Base-by-base conservation (phyloP, 2,797 vertebrate genomes). In the Orestias chungarensis region DNA sequence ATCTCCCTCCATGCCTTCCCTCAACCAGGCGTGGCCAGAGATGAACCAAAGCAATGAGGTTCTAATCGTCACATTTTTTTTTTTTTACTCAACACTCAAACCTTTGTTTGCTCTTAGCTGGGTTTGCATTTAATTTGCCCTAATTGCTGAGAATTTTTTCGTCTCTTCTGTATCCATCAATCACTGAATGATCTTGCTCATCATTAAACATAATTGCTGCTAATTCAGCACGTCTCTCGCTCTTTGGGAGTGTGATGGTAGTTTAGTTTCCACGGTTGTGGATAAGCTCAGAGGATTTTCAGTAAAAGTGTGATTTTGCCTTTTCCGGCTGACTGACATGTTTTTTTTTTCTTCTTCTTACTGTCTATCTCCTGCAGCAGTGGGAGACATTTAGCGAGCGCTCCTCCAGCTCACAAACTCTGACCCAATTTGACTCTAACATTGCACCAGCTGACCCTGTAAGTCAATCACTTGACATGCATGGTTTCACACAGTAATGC, bases 381-480 rank as follows among this genome's bases (percentile, higher is more conserved):
- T 99, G 98, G 98, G 98, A 99, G 97, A 99, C 98, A 94, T 99
- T 99, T 97, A 99, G 98, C 95, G 98, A 99, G 96, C 98, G 98
- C 95, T 99, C 98, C 94, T 99, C 98, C 96, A 99, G 98, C 97
- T 99, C 97, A 96, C 98, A 99, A 98, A 99, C 98, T 98, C 97
- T 99, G 97, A 99, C 98, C 96, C 98, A 99, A 97, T 99, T 99
- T 98, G 98, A 99, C 98, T 99, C 98, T 99, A 99, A 99, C 97
- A 99, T 99, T 98, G 97, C 98, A 98, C 98, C 98, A 97, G 98
- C 98, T 97, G 98, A 99, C 96, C 98, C 98, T 98, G 98, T 99
- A 99, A 99, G 98, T 99, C 96, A 96, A 99, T 98, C 97, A 98
- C 97, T 93, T 96, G 96, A 96, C 95, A 95, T 94, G 96, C 96